Conservation (phyloP, 2,797 vertebrate species). For the Labeo calbasu region DNA sequence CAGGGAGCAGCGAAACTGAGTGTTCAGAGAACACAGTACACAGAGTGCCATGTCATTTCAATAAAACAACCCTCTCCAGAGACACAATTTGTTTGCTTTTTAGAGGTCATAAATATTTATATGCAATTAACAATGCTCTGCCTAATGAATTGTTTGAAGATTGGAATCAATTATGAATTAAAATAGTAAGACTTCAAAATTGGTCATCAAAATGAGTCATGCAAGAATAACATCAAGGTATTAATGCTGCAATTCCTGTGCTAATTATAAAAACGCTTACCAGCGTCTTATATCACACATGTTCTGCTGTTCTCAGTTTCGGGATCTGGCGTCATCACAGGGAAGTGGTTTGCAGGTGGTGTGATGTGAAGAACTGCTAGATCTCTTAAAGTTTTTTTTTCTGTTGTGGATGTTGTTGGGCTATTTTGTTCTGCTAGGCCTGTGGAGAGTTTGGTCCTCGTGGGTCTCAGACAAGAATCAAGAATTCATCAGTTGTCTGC, state of each 20-base stretch:
- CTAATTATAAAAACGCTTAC: conserved; percentile 26
- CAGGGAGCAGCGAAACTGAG: not conserved
- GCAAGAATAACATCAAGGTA: conserved; percentile 8
- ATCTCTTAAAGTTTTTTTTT: not conserved
- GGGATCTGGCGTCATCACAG: not conserved
- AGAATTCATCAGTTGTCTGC: not conserved
- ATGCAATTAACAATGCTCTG: conserved; percentile 19
- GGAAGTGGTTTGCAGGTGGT: conserved; percentile 3
- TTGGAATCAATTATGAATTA: conserved; percentile 18
- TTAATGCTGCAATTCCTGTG: conserved; percentile 12
- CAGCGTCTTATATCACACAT: not conserved
- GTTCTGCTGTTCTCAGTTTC: conserved; percentile 14
- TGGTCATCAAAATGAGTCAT: conserved; percentile 16
- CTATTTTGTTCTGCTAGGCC: not conserved
- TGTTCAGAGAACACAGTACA: not conserved
- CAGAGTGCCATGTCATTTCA: conserved; percentile 10
- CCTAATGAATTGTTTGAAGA: conserved; percentile 33
- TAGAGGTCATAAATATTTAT: conserved; percentile 23
- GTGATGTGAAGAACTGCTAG: not conserved
- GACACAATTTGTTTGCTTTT: conserved; percentile 31
- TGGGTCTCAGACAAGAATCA: conserved; percentile 2
- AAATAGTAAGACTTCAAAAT: conserved; percentile 19
- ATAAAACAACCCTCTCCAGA: conserved; percentile 17
- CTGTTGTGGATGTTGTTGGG: conserved; percentile 1
- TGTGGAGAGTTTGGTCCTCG: conserved; percentile 7